These are phyloP conservation scores for Ceriagrion tenellum DNA, from an alignment of 2,888 invertebrate species.

Conservation along the genomic window DNA sequence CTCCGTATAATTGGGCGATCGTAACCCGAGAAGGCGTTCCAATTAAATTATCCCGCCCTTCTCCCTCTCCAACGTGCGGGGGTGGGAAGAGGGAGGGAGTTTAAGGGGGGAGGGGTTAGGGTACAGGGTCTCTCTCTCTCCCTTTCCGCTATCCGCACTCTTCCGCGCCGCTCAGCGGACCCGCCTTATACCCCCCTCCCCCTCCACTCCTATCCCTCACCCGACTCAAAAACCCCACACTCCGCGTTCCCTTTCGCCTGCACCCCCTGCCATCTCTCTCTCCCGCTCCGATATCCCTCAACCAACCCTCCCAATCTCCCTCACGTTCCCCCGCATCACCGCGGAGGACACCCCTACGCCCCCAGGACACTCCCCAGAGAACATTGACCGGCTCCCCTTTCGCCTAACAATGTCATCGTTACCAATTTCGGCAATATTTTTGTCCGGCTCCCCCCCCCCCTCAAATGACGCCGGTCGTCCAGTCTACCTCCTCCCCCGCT, in stretches of 20 bases:
- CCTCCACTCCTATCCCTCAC: neutral
- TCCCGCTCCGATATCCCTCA: neutral
- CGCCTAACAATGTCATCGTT: conserved; percentile 34
- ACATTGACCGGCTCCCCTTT: conserved; percentile 8
- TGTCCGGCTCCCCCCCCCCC: neutral
- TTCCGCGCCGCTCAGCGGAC: neutral
- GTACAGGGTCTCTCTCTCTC: too few relatives aligned
- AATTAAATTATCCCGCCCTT: conserved; percentile 39
- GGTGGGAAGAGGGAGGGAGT: neutral
- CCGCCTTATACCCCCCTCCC: neutral
- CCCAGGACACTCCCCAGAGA: neutral
- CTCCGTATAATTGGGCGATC: conserved; percentile 39
- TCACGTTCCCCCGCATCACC: neutral
- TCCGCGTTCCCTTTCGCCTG: neutral
- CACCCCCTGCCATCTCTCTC: neutral
- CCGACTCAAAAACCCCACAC: neutral
- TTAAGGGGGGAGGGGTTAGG: neutral
- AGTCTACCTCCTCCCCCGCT: neutral
- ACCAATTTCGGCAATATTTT: conserved; percentile 29
- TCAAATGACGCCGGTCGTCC: neutral
- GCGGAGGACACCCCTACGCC: neutral
- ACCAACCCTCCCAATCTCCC: neutral
- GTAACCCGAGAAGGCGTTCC: conserved; percentile 39
- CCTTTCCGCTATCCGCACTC: neutral
- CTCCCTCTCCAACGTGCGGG: neutral